These are phyloP conservation scores for Cichladusa arquata DNA, from an alignment of 2,113 vertebrate species.

Conservation along the genomic window DNA sequence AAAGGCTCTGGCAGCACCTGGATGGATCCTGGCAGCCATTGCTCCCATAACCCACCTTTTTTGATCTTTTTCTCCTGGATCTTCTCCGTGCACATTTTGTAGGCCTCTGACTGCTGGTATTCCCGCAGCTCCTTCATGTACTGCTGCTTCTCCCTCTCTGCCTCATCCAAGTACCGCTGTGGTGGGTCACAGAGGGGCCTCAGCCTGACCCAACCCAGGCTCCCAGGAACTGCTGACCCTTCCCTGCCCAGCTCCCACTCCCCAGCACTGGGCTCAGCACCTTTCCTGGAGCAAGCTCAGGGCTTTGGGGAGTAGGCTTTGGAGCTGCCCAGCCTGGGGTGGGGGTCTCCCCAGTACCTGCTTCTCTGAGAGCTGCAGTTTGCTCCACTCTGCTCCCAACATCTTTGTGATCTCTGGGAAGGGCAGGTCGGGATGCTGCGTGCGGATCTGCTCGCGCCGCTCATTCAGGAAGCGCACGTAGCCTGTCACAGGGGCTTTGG, in stretches of 20 bases:
- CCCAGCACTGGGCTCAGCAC: not conserved
- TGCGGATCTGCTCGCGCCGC: constrained; percentile 90
- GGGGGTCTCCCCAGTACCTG: constrained; percentile 65
- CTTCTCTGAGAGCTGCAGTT: constrained; percentile 86
- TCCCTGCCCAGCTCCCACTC: not conserved
- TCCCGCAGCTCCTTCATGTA: constrained; percentile 92
- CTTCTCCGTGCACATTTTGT: constrained; percentile 89
- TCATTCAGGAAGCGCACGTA: constrained; percentile 95
- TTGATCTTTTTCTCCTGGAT: constrained; percentile 95
- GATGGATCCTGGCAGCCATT: not conserved
- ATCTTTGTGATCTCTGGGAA: constrained; percentile 98
- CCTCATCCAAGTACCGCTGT: constrained; percentile 93
- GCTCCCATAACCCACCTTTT: constrained; percentile 78
- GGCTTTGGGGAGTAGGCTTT: not conserved
- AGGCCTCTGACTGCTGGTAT: constrained; percentile 96
- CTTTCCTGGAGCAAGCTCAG: not conserved
- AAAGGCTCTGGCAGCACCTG: not conserved
- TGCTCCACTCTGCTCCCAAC: constrained; percentile 95
- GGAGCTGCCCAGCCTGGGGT: not conserved
- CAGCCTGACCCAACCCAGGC: not conserved
- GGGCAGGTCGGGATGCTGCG: constrained; percentile 88
- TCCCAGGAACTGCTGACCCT: not conserved
- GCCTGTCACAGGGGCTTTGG: constrained; percentile 94
- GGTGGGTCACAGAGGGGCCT: not conserved
- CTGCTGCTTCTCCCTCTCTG: constrained; percentile 93